Conservation (phyloP, 1,140 invertebrate genomes). For the Pachyrhynchus sulphureomaculatus region DNA sequence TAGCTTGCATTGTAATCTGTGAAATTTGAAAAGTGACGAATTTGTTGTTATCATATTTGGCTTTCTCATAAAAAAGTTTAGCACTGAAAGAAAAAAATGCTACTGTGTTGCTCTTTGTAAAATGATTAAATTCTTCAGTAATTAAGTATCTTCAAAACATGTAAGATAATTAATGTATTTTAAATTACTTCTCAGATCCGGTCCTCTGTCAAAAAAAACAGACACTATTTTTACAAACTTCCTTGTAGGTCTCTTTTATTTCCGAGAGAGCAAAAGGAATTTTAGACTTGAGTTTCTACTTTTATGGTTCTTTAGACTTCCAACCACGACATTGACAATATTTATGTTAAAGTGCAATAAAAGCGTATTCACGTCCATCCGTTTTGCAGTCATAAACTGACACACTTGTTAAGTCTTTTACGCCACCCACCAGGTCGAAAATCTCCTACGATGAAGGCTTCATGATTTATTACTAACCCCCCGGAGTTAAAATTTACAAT, state of each 20-base stretch:
- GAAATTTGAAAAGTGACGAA: too few relatives aligned
- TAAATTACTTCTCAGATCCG: too few relatives aligned
- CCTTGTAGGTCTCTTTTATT: not conserved
- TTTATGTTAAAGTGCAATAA: constrained; percentile 25
- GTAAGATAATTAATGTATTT: too few relatives aligned
- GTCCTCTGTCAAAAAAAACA: too few relatives aligned
- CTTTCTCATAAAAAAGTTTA: too few relatives aligned
- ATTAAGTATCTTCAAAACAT: too few relatives aligned
- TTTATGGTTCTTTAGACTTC: constrained; percentile 12
- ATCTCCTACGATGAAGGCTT: constrained; percentile 14
- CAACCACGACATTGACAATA: constrained; percentile 28
- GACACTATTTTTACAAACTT: not conserved
- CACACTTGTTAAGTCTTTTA: constrained; percentile 18
- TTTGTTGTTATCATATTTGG: too few relatives aligned
- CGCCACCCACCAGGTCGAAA: constrained; percentile 18
- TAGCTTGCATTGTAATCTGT: too few relatives aligned
- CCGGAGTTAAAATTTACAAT: constrained; percentile 1
- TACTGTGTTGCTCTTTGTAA: too few relatives aligned
- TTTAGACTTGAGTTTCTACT: constrained; percentile 10
- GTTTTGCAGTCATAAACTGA: constrained; percentile 19
- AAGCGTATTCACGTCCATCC: constrained; percentile 19
- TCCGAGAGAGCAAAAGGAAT: not conserved
- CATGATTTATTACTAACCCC: constrained; percentile 14
- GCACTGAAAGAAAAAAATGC: too few relatives aligned
- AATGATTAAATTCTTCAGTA: too few relatives aligned